Percentiles rank a stretch among this genome's conserved stretches.
Conservation (phyloP, 2,888 invertebrate genomes). For the Chymomyza amoena region DNA sequence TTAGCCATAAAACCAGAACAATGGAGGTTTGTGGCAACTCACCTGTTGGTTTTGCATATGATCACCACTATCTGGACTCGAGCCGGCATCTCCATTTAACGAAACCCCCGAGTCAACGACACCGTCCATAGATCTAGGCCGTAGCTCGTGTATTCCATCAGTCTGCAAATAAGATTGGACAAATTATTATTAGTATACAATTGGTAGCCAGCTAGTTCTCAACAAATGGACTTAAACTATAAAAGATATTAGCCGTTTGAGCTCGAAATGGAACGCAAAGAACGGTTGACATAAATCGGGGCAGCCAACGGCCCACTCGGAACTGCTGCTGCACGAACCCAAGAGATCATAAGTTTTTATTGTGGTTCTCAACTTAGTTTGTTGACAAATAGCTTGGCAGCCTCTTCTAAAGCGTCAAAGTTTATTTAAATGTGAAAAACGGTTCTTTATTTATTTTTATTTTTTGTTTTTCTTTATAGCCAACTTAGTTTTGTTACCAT, state of each 20-base stretch:
- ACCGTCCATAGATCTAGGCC: slow-evolving; percentile 78
- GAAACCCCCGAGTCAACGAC: slow-evolving; percentile 77
- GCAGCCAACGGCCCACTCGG: neutral
- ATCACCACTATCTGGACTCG: slow-evolving; percentile 75
- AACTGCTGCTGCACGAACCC: neutral
- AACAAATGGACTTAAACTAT: neutral
- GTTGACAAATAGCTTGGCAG: slow-evolving; percentile 27
- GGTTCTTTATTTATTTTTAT: slow-evolving; percentile 42
- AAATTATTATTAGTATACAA: neutral
- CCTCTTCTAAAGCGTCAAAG: slow-evolving; percentile 41
- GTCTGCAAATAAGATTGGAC: slow-evolving; percentile 64
- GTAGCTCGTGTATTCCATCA: slow-evolving; percentile 75
- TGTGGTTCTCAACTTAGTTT: neutral
- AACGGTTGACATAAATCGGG: slow-evolving; percentile 53
- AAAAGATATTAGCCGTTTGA: neutral
- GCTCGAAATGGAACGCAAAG: slow-evolving; percentile 3
- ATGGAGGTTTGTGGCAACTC: slow-evolving; percentile 22
- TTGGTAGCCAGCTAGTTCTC: neutral
- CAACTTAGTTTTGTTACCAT: neutral
- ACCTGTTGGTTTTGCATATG: slow-evolving; percentile 76
- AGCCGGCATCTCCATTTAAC: slow-evolving; percentile 75
- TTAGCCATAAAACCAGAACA: neutral
- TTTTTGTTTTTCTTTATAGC: slow-evolving; percentile 19
- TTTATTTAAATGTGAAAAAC: slow-evolving; percentile 64
- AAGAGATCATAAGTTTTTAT: slow-evolving; percentile 2